These are phyloP conservation scores for Pandemis heparana DNA, from an alignment of 2,888 invertebrate species.

Conservation along the genomic window DNA sequence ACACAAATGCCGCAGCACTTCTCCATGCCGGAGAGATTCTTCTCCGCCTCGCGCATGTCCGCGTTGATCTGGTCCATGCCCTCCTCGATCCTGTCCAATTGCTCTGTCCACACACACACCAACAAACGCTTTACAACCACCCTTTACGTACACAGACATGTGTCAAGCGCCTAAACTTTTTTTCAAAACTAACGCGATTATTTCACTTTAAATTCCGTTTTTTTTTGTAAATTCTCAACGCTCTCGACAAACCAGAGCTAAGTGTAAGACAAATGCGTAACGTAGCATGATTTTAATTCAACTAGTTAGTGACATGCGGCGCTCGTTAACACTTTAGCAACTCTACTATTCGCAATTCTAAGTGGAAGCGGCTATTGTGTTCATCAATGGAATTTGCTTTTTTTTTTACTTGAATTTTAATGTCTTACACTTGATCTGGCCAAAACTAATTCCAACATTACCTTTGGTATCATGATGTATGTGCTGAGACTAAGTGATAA, in stretches of 20 bases:
- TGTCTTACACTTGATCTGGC: constrained; percentile 82
- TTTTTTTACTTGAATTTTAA: constrained; percentile 40
- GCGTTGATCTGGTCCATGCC: constrained; percentile 99
- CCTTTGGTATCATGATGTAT: constrained; percentile 79
- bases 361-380: constrained; percentile 65
- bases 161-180: constrained; percentile 72
- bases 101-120: constrained; percentile 90
- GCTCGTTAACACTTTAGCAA: constrained; percentile 58
- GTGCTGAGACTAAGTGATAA: constrained; percentile 83
- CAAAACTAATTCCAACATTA: constrained; percentile 68
- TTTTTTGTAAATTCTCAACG: constrained; percentile 84
- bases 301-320: constrained; percentile 72
- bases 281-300: constrained; percentile 51
- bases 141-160: constrained; percentile 58
- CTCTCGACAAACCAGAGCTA: constrained; percentile 82
- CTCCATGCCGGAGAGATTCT: constrained; percentile 99
- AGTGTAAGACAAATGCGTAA: constrained; percentile 76
- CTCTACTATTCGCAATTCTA: constrained; percentile 58
- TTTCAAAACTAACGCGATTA: constrained; percentile 53
- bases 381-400: constrained; percentile 41
- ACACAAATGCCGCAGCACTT: constrained; percentile 99
- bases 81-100: constrained; percentile 99
- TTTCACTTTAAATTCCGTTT: constrained; percentile 47
- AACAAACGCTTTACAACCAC: constrained; percentile 67
- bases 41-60: constrained; percentile 99